Percentiles rank a stretch among this genome's conserved stretches.
Evolutionary conservation across 1,140 invertebrate genomes (phyloP).

Genomic region (Apolygus lucorum): DNA sequence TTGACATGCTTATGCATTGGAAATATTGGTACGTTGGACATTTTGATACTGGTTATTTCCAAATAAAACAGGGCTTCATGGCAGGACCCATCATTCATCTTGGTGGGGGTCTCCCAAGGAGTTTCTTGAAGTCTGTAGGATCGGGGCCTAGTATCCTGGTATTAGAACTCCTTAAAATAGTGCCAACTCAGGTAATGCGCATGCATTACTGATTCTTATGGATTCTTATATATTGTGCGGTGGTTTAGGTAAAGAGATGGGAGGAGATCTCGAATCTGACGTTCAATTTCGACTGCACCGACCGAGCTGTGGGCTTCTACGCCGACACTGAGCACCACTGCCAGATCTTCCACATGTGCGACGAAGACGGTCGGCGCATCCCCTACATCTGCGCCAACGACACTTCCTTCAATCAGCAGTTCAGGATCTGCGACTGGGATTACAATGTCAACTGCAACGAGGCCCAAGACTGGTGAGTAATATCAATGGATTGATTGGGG

Average conservation of each 20-base stretch:
- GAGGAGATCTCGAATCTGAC: conserved; percentile 53
- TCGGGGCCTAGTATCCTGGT: background rate
- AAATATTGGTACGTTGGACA: no score
- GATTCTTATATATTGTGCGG: background rate
- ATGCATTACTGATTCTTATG: background rate
- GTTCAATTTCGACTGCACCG: conserved; percentile 50
- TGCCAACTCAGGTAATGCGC: background rate
- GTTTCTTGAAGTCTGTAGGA: background rate
- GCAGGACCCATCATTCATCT: background rate
- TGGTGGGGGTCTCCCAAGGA: background rate
- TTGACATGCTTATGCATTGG: no score
- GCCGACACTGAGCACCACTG: conserved; percentile 54
- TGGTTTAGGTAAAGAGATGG: conserved; percentile 44
- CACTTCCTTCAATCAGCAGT: conserved; percentile 52
- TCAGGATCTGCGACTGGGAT: conserved; percentile 52
- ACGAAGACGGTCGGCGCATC: conserved; percentile 50
- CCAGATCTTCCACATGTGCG: conserved; percentile 57
- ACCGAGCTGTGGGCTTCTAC: conserved; percentile 50
- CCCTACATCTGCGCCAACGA: conserved; percentile 53
- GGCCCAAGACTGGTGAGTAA: conserved; percentile 43
- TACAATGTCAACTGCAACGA: conserved; percentile 51
- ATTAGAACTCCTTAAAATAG: background rate
- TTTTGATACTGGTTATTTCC: no score
- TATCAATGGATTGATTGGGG: background rate
- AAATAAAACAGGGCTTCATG: background rate